Evolutionary conservation across 2,113 vertebrate genomes (phyloP).

Genomic region (Suricata suricatta): DNA sequence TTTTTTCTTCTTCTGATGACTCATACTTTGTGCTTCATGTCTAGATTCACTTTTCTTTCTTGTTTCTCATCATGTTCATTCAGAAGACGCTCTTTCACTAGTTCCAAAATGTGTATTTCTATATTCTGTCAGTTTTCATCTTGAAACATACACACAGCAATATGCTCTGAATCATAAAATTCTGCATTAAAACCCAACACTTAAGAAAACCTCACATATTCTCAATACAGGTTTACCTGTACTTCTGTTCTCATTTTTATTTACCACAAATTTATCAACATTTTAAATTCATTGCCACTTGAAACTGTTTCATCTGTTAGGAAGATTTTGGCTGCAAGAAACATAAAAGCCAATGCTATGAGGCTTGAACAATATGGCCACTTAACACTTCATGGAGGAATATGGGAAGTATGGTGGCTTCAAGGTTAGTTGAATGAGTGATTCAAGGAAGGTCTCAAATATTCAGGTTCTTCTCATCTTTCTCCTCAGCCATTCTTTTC

Average conservation of each 20-base stretch:
- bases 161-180: slow-evolving; percentile 79
- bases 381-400: not conserved
- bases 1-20: slow-evolving; percentile 37
- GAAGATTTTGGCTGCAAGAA: slow-evolving; percentile 33
- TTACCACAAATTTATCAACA: slow-evolving; percentile 52
- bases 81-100: slow-evolving; percentile 55
- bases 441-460: not conserved
- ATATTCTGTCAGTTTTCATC: slow-evolving; percentile 79
- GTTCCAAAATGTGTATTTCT: slow-evolving; percentile 64
- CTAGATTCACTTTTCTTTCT: slow-evolving; percentile 69
- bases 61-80: slow-evolving; percentile 62
- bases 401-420: not conserved
- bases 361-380: not conserved
- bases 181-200: slow-evolving; percentile 60
- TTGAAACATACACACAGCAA: slow-evolving; percentile 76
- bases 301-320: slow-evolving; percentile 42
- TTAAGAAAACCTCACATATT: slow-evolving; percentile 45
- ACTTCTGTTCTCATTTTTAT: slow-evolving; percentile 59
- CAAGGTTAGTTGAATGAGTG: not conserved
- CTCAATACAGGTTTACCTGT: slow-evolving; percentile 68
- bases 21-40: slow-evolving; percentile 5
- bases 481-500: not conserved
- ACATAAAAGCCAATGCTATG: not conserved
- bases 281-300: slow-evolving; percentile 60
- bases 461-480: not conserved